Conservation (phyloP, 1,140 invertebrate genomes). For the Pogonus chalceus region DNA sequence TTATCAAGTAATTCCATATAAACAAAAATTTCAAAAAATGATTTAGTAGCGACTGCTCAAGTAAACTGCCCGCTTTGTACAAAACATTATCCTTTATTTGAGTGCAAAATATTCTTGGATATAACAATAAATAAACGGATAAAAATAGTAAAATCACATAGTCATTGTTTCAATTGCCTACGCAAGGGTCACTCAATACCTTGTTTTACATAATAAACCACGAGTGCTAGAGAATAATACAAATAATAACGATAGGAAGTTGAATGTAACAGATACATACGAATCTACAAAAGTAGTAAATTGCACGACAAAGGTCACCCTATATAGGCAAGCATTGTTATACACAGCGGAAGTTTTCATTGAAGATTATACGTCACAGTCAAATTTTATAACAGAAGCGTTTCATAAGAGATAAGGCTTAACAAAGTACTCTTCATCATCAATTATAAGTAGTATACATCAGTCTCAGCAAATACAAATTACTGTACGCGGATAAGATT, state of each 20-base stretch:
- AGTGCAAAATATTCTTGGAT: not conserved
- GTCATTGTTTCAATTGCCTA: slow-evolving; percentile 9
- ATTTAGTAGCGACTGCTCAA: not conserved
- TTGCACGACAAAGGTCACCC: not conserved
- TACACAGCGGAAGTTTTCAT: not conserved
- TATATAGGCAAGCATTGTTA: not conserved
- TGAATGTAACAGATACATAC: too few relatives aligned
- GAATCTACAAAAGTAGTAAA: not conserved
- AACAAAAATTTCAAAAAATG: too few relatives aligned
- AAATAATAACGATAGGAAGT: too few relatives aligned
- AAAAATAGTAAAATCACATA: not conserved
- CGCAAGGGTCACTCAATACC: slow-evolving; percentile 3
- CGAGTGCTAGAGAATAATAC: too few relatives aligned
- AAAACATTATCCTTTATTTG: not conserved
- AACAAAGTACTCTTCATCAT: not conserved
- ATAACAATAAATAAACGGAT: not conserved
- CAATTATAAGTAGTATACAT: not conserved
- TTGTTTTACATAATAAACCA: not conserved
- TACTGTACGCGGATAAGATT: not conserved
- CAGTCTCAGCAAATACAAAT: not conserved
- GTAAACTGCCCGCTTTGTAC: not conserved
- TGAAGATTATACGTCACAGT: too few relatives aligned
- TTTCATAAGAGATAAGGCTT: not conserved
- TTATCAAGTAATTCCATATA: too few relatives aligned
- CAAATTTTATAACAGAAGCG: slow-evolving; percentile 10